A percentile compares a stretch with the other conserved stretches of the same genome.
These are phyloP conservation scores for Ascaphus truei DNA, from an alignment of 2,113 vertebrate genomes.

Conservation along the genomic window DNA sequence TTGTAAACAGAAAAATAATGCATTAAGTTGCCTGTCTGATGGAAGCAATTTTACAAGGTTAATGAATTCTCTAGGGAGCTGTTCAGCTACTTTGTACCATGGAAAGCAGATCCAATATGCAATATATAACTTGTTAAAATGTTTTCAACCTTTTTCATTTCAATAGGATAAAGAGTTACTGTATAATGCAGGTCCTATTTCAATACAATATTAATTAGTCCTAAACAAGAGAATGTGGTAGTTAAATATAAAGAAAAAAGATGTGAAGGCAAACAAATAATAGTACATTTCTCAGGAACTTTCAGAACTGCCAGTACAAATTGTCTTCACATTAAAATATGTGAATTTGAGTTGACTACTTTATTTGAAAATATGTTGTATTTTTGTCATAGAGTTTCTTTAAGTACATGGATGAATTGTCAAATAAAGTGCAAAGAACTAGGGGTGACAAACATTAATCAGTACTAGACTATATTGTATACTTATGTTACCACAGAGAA, in stretches of 20 bases:
- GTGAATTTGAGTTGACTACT: neutral
- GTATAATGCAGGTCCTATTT: neutral
- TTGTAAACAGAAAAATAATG: neutral
- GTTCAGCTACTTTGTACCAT: neutral
- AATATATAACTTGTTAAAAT: neutral
- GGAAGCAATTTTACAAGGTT: neutral
- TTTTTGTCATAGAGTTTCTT: too few relatives aligned
- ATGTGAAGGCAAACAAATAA: slow-evolving; percentile 37
- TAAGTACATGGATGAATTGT: too few relatives aligned
- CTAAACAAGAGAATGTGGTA: slow-evolving; percentile 16
- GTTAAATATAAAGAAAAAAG: slow-evolving; percentile 23
- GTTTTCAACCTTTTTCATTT: neutral
- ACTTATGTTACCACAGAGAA: too few relatives aligned
- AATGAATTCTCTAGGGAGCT: neutral
- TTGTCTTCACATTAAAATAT: slow-evolving; percentile 25
- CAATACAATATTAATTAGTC: slow-evolving; percentile 37
- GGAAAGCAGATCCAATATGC: neutral
- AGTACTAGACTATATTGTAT: too few relatives aligned
- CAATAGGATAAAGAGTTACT: neutral
- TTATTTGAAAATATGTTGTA: neutral
- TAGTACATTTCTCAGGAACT: slow-evolving; percentile 13
- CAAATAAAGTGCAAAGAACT: too few relatives aligned
- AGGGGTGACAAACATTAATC: too few relatives aligned
- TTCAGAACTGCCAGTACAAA: slow-evolving; percentile 17
- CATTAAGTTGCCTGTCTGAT: neutral